Percentiles rank a stretch among this genome's conserved stretches.
These are phyloP conservation scores for Acinonyx jubatus DNA, from an alignment of 2,113 vertebrate species.

Conservation along the genomic window DNA sequence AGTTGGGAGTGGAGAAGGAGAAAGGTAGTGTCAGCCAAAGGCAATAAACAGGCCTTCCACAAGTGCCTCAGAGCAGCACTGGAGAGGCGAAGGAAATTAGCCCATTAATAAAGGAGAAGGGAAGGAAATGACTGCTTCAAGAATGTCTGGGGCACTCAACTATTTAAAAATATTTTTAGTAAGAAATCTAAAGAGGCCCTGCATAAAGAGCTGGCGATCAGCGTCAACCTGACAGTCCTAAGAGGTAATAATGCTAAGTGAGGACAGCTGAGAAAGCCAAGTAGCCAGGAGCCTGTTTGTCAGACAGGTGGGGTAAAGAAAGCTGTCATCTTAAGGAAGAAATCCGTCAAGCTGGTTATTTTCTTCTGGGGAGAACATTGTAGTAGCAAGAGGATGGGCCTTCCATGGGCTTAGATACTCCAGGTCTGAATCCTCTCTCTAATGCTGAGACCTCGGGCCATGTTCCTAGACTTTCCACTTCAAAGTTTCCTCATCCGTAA, in stretches of 20 bases:
- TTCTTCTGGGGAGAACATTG: neutral
- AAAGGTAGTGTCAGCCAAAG: conserved; percentile 76
- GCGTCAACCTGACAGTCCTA: neutral
- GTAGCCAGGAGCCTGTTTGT: neutral
- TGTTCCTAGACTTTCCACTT: neutral
- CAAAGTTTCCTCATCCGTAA: neutral
- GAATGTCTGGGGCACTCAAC: conserved; percentile 75
- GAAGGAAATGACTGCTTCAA: conserved; percentile 76
- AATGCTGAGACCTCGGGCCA: neutral
- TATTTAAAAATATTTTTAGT: conserved; percentile 69
- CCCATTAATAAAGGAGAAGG: conserved; percentile 70
- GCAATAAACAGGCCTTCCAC: conserved; percentile 75
- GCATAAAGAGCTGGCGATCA: neutral
- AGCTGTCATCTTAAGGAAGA: neutral
- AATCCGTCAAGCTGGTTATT: neutral
- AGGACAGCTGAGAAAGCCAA: neutral
- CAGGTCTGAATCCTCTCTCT: neutral
- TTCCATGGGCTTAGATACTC: neutral
- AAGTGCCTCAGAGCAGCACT: conserved; percentile 46
- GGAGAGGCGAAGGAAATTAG: conserved; percentile 66
- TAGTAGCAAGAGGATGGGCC: neutral
- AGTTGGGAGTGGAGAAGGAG: conserved; percentile 62
- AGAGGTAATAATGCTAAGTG: neutral
- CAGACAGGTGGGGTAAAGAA: neutral
- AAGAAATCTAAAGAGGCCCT: conserved; percentile 57